Evolutionary conservation across 2,888 invertebrate species (phyloP), one percentile per base, ranked within the genome.

Genomic region (Xestia xanthographa): DNA sequence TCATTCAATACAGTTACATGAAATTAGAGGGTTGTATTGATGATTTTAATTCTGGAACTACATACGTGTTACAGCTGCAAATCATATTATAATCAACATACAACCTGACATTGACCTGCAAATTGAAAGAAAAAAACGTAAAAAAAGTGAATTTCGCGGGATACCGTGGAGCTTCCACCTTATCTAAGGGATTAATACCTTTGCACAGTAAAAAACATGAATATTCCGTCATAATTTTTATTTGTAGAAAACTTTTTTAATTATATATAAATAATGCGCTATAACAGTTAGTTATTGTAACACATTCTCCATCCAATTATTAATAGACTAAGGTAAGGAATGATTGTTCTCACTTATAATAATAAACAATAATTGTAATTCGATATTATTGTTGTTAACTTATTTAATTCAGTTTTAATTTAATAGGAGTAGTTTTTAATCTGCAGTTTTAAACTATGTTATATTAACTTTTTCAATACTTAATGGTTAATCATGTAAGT

Each of bases 171-270:
- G 34, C 34, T 34, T 34, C 34, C 34, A 34, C 34, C 34, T 3
- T 34, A 34, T 34, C 2, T 34, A 1, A 34, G 34, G 34, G 34
- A 34, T 34, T 34, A 34, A 34, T 34, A 34, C 34, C 34, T 34
- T 34, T 34, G 34, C 0, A 34, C 20, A 11, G 11, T 38, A 72
- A 75, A 53, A 58, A 60, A 58, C 34, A 26, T 45, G 5, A 17
- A 17, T 63, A 4, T 14, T 80, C 76, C 0, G 56, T 75, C 80
- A 77, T 80, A 22, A 72, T 82, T 83, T 60, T 87, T 87, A 88
- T 83, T 85, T 77, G 84, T 88, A 87, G 80, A 86, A 88, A 88
- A 82, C 70, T 17, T 78, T 77, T 69, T 79, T 67, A 80, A 75
- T 86, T 75, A 71, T 77, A 70, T 84, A 72, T 77, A 77, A 72